Conservation (phyloP, 2,797 vertebrate genomes). For the Anguilla anguilla region DNA sequence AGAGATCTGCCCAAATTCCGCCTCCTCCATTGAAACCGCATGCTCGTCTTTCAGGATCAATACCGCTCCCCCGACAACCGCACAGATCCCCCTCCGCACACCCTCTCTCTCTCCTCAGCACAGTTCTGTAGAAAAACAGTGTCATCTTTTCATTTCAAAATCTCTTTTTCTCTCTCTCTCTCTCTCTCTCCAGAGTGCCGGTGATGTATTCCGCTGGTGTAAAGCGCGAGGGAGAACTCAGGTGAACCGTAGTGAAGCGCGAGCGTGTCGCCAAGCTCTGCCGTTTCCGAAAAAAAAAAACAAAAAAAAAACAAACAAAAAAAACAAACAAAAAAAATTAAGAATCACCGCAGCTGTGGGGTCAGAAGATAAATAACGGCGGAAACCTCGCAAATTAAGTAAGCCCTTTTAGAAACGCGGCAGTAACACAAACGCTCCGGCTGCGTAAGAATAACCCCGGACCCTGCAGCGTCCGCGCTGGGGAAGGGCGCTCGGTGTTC, state of each 20-base stretch:
- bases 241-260: not conserved
- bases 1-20: conserved; percentile 55
- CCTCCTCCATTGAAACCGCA: conserved; percentile 49
- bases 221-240: not conserved
- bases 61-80: conserved; percentile 54
- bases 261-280: no score
- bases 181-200: not conserved
- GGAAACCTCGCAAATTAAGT: not conserved
- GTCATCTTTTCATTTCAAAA: conserved; percentile 40
- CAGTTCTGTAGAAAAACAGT: conserved; percentile 46
- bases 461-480: not conserved
- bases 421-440: not conserved
- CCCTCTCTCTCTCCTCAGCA: conserved; percentile 42
- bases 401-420: not conserved
- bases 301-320: not conserved
- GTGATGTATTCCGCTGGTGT: not conserved
- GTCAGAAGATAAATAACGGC: not conserved
- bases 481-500: not conserved
- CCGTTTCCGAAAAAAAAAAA: not conserved
- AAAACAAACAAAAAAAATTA: not conserved
- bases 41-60: conserved; percentile 65
- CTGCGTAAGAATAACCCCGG: not conserved
- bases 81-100: conserved; percentile 3
- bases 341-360: not conserved
- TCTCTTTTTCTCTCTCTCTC: not conserved